phyloP scores from a whole-genome alignment of 2,797 vertebrate genomes.

The Sebastes hopkinsi region DNA sequence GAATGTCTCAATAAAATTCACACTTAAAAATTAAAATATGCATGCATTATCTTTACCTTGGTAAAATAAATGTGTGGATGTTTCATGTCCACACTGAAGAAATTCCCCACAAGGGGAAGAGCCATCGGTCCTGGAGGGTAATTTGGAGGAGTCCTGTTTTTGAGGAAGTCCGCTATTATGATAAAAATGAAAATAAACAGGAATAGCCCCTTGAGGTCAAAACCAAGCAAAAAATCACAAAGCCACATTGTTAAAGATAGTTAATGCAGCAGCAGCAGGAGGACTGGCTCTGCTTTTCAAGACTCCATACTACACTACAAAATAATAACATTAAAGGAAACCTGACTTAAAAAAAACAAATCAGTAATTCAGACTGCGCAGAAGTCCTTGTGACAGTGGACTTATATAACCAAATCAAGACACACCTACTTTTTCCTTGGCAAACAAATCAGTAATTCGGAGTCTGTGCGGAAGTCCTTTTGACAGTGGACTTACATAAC shows the following conservation, averaged over 20 bases:
- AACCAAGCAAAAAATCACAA: constrained; percentile 29
- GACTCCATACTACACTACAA: background rate
- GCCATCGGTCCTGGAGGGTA: constrained; percentile 81
- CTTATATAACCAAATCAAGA: background rate
- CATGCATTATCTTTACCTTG: constrained; percentile 58
- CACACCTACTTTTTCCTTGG: background rate
- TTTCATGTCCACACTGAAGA: constrained; percentile 69
- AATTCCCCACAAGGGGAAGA: constrained; percentile 81
- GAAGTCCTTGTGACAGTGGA: background rate
- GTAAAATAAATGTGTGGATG: constrained; percentile 75
- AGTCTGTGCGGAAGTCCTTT: background rate
- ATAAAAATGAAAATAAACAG: constrained; percentile 66
- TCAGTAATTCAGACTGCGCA: background rate
- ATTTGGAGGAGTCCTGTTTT: constrained; percentile 78
- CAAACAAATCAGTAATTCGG: background rate
- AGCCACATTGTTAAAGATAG: constrained; percentile 54
- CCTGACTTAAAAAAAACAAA: background rate
- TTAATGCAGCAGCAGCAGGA: background rate
- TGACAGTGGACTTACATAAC: background rate
- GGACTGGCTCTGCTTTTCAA: background rate
- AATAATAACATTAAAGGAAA: background rate
- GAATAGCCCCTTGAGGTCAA: constrained; percentile 62
- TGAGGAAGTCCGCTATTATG: constrained; percentile 75
- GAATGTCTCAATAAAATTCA: too few relatives aligned
- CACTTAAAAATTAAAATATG: too few relatives aligned